A percentile compares a stretch with the other conserved stretches of the same genome.
Evolutionary conservation across 30 jellyfish, hydroid and myxozoan genomes (phyloP).

Genomic region (Phacellophora camtschatica): DNA sequence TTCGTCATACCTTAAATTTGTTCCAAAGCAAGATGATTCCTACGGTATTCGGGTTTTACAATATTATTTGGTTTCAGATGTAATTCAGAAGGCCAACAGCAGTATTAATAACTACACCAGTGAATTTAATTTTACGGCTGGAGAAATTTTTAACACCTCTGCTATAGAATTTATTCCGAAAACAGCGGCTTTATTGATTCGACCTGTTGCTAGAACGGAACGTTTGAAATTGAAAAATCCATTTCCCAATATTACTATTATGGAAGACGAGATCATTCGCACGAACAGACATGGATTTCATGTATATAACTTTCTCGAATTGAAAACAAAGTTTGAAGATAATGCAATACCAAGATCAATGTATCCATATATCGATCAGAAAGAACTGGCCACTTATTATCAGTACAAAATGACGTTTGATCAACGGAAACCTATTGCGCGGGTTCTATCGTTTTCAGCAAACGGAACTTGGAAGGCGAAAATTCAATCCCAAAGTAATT

Average conservation of each 20-base stretch:
- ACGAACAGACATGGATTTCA: neutral
- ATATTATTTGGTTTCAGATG: neutral
- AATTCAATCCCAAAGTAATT: neutral
- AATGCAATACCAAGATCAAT: neutral
- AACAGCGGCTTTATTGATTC: slow-evolving; percentile 17
- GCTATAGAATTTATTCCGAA: neutral
- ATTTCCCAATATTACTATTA: neutral
- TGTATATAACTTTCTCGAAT: neutral
- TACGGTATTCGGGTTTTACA: slow-evolving; percentile 23
- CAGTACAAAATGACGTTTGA: slow-evolving; percentile 6
- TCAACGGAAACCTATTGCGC: neutral
- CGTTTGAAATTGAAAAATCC: neutral
- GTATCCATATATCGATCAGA: slow-evolving; percentile 19
- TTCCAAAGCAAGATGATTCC: neutral
- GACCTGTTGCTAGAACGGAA: slow-evolving; percentile 35
- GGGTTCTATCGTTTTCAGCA: neutral
- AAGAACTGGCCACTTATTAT: slow-evolving; percentile 13
- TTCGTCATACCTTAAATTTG: neutral
- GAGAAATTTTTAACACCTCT: neutral
- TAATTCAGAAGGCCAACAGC: neutral
- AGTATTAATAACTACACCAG: neutral
- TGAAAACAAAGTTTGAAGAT: neutral
- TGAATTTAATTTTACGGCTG: neutral
- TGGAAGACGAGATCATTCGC: neutral
- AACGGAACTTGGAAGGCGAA: slow-evolving; percentile 20